These are phyloP conservation scores for Netelia virgata DNA, from an alignment of 2,888 invertebrate species.

Conservation along the genomic window DNA sequence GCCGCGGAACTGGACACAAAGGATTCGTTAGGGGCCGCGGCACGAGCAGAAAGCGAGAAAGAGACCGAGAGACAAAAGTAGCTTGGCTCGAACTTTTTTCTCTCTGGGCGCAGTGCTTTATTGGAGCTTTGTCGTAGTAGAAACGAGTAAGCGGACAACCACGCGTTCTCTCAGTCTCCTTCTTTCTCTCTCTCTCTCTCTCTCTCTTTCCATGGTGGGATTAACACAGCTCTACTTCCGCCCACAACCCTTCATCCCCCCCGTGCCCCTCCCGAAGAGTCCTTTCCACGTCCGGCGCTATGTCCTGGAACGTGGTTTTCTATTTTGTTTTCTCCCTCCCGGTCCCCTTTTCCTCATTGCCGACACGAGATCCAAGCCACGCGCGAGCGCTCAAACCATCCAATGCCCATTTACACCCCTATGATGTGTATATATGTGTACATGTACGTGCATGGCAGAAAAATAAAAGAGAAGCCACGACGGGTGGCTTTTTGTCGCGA, in stretches of 20 bases:
- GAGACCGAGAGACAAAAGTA: slow-evolving; percentile 42
- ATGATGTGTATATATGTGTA: slow-evolving; percentile 8
- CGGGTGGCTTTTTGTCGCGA: slow-evolving; percentile 61
- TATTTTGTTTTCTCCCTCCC: slow-evolving; percentile 8
- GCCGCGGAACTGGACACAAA: slow-evolving; percentile 56
- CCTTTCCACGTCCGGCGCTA: background rate
- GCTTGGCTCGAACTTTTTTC: slow-evolving; percentile 56
- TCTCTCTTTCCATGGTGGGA: slow-evolving; percentile 17
- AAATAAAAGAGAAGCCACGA: slow-evolving; percentile 12
- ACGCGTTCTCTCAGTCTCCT: slow-evolving; percentile 4
- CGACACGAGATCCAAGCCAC: slow-evolving; percentile 43
- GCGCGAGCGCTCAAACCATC: slow-evolving; percentile 48
- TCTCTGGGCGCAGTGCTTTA: slow-evolving; percentile 54
- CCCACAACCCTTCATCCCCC: background rate
- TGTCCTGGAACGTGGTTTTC: slow-evolving; percentile 5
- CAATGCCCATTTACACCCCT: slow-evolving; percentile 43
- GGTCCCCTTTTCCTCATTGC: slow-evolving; percentile 19
- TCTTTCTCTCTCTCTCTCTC: background rate
- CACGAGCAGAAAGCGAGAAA: background rate
- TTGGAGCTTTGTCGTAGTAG: slow-evolving; percentile 60
- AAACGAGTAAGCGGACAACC: slow-evolving; percentile 12
- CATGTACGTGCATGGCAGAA: background rate
- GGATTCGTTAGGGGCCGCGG: slow-evolving; percentile 56
- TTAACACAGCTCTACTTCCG: slow-evolving; percentile 54
- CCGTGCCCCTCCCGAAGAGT: background rate